A percentile compares a stretch with the other conserved stretches of the same genome.
phyloP scores from a whole-genome alignment of 2,113 vertebrate genomes.

The Ascaphus truei region DNA sequence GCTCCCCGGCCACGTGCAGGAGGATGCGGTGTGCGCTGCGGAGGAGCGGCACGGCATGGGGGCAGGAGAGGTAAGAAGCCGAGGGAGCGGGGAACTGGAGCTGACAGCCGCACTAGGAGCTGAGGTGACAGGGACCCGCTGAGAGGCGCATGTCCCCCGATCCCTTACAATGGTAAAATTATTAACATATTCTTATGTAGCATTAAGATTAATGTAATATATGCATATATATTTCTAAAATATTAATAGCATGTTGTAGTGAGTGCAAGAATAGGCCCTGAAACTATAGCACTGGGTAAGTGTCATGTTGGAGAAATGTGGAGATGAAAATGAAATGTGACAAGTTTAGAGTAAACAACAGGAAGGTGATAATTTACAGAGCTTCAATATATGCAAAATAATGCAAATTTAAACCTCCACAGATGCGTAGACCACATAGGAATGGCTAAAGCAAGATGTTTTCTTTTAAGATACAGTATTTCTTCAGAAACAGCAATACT shows the following conservation, averaged over 20 bases:
- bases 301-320: not conserved
- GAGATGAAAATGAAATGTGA: slow-evolving; percentile 5
- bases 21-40: no score
- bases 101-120: no score
- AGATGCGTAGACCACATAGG: not conserved
- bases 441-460: not conserved
- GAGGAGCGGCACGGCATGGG: no score
- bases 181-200: no score
- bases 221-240: no score
- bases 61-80: no score
- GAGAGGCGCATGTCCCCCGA: no score
- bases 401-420: not conserved
- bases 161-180: no score
- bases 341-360: not conserved
- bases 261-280: not conserved
- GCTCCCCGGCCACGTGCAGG: no score
- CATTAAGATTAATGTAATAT: no score
- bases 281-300: not conserved
- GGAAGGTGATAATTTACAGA: not conserved
- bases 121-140: no score
- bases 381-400: not conserved
- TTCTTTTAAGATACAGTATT: not conserved
- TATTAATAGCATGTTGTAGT: not conserved
- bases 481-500: not conserved
- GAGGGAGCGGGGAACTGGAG: no score